Conservation (phyloP, 2,797 vertebrate genomes). For the Amphiprion clarkii region DNA sequence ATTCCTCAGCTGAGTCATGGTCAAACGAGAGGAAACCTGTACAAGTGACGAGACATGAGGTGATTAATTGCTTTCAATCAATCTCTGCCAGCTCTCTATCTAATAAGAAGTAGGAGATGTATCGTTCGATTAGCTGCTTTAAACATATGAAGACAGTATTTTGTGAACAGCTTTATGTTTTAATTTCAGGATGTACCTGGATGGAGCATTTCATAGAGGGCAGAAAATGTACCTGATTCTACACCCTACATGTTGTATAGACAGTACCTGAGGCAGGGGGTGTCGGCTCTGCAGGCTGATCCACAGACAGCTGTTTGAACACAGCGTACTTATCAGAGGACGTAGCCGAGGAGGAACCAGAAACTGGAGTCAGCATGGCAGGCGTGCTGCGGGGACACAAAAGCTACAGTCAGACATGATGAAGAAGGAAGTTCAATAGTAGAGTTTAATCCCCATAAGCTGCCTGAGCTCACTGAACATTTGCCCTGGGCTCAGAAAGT, state of each 20-base stretch:
- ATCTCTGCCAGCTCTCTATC: neutral
- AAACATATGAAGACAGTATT: neutral
- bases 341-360: slow-evolving; percentile 85
- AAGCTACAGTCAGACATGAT: slow-evolving; percentile 35
- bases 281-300: slow-evolving; percentile 88
- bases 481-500: slow-evolving; percentile 25
- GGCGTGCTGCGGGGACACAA: slow-evolving; percentile 84
- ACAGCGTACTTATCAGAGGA: slow-evolving; percentile 95
- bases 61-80: slow-evolving; percentile 15
- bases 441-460: slow-evolving; percentile 49
- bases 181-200: neutral
- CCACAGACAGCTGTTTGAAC: slow-evolving; percentile 94
- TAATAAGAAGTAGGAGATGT: neutral
- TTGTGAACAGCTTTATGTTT: slow-evolving; percentile 11
- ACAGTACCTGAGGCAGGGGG: slow-evolving; percentile 89
- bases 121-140: neutral
- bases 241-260: neutral
- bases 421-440: slow-evolving; percentile 20
- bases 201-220: slow-evolving; percentile 5
- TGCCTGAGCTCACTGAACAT: slow-evolving; percentile 41
- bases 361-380: slow-evolving; percentile 92
- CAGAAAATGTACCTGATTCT: neutral
- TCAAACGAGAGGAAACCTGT: neutral
- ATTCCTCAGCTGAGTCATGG: slow-evolving; percentile 6
- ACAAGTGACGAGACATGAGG: neutral